Evolutionary conservation across 2,888 invertebrate species (phyloP).

Genomic region (Anthoptus insignis): DNA sequence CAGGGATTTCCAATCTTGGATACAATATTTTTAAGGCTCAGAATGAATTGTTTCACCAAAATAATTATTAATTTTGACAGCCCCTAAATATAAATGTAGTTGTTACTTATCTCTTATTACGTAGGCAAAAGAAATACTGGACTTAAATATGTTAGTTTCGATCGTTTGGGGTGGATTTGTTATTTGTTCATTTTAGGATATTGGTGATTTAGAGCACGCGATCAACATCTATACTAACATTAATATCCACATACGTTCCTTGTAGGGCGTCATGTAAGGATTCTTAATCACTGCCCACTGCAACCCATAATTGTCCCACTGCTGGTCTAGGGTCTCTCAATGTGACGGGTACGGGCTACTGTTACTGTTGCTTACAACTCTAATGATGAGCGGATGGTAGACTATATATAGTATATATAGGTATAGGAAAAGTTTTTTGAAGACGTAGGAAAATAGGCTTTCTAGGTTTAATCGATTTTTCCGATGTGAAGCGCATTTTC

Average conservation of each 20-base stretch:
- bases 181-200: slow-evolving; percentile 51
- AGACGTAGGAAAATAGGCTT: too few relatives aligned
- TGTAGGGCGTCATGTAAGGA: too few relatives aligned
- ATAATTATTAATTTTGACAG: slow-evolving; percentile 5
- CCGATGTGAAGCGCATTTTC: too few relatives aligned
- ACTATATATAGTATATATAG: too few relatives aligned
- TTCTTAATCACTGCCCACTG: too few relatives aligned
- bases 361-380: too few relatives aligned
- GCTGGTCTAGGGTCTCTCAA: too few relatives aligned
- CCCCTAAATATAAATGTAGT: slow-evolving; percentile 7
- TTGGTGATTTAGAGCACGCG: slow-evolving; percentile 61
- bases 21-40: not conserved
- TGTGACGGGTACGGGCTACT: too few relatives aligned
- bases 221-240: slow-evolving; percentile 46
- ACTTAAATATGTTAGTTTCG: slow-evolving; percentile 4
- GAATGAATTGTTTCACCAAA: not conserved
- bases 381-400: too few relatives aligned
- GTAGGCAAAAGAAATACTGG: slow-evolving; percentile 10
- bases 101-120: not conserved
- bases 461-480: too few relatives aligned
- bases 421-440: too few relatives aligned
- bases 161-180: slow-evolving; percentile 20
- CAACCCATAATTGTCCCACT: too few relatives aligned
- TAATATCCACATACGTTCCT: not conserved
- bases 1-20: not conserved